Evolutionary conservation across 2,113 vertebrate species (phyloP), one percentile per base, ranked within the genome.

Genomic region (Grammomys surdaster): DNA sequence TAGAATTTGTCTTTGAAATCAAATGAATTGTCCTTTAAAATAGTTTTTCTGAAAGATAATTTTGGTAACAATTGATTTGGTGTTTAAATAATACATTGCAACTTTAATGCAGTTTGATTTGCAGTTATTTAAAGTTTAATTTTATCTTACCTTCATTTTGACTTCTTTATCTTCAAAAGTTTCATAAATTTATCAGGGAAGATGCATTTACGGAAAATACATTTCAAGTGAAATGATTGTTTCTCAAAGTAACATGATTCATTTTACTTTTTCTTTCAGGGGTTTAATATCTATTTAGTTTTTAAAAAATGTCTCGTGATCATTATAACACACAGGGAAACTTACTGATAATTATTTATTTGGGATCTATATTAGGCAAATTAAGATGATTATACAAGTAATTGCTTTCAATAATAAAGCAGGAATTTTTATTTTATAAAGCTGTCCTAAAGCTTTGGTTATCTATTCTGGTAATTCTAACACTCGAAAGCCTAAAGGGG

Each of bases 1-100:
- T 40, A 86, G 63, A 95, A 95, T 78, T 60, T 96, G 82, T 3
- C 63, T 97, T 95, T 95, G 19, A 95, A 95, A 88, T 80, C 36
- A 89, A 93, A 87, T 72, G 77, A 24, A 90, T 17, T 90, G 89
- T 87, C 80, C 60, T 90, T 95, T 94, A 93, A 96, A 90, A 84
- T 43, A 78, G 3, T 70, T 90, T 92, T 92, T 31, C n/a, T 82
- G 43, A 95, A 94, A 89, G 33, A 65, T 84, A 81, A 84, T 89
- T 24, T 82, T 94, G 91, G 40, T 92, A 69, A 91, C 90, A 89
- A 78, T 69, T 69, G 65, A 95, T 56, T 91, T 78, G 73, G 75
- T 7, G 12, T 43, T 95, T 92, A 87, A 91, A 48, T 54, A 93
- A 51, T 43, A 0, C 46, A 91, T 92, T 96, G 13, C 4, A 81